These are phyloP conservation scores for Cheilosia vernalis DNA, from an alignment of 2,888 invertebrate species.

Conservation along the genomic window DNA sequence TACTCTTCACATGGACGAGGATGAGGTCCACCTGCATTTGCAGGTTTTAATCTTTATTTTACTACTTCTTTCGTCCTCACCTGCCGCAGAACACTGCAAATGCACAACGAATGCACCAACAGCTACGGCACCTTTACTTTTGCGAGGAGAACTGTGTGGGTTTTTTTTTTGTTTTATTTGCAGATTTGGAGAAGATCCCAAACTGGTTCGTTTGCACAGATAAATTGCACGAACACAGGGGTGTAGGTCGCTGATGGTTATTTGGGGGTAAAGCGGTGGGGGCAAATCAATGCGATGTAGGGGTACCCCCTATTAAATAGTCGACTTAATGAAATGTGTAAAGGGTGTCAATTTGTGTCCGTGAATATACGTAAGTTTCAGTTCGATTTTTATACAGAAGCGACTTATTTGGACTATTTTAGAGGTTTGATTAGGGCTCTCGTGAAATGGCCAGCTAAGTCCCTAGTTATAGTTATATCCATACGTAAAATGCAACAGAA, in stretches of 20 bases:
- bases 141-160: background rate
- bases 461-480: too few species aligned
- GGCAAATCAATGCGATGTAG: background rate
- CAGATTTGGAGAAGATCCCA: constrained; percentile 26
- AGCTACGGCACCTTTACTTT: constrained; percentile 24
- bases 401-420: too few species aligned
- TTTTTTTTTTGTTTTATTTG: background rate
- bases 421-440: too few species aligned
- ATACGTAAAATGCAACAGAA: too few species aligned
- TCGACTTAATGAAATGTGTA: too few species aligned
- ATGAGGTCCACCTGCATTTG: constrained; percentile 62
- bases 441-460: too few species aligned
- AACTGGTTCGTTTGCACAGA: constrained; percentile 31
- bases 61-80: constrained; percentile 46
- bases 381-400: too few species aligned
- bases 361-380: too few species aligned
- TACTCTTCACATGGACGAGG: background rate
- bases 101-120: constrained; percentile 2
- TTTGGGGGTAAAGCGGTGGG: background rate
- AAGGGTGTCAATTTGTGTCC: too few species aligned
- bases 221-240: constrained; percentile 2
- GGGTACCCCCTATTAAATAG: too few species aligned
- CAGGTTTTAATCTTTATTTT: constrained; percentile 17
- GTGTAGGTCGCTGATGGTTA: constrained; percentile 52
- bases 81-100: constrained; percentile 40